Base-by-base conservation (phyloP, 2,113 vertebrate genomes). In the Diadophis punctatus region DNA sequence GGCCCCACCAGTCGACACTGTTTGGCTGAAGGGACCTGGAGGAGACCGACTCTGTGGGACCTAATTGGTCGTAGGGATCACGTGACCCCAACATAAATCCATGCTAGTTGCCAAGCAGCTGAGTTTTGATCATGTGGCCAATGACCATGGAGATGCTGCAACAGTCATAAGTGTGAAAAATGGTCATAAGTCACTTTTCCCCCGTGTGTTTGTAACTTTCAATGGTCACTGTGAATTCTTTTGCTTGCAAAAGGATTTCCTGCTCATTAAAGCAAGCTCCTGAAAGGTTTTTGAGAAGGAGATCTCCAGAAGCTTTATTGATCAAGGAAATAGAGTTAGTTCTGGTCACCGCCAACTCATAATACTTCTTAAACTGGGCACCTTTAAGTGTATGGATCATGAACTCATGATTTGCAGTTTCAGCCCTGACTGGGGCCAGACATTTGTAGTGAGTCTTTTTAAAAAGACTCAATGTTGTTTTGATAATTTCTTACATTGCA, bases 381-480 rank as follows among this genome's bases (percentile, higher is more conserved):
- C 22, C 18, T 53, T 5, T 84, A 92, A 51, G 14, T 16, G 34
- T 48, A 84, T 85, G 39, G 56, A 84, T 84, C 87, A 34, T n/a
- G 12, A 80, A n/a, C 30, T 55, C 68, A 74, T 34, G 68, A 34
- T 3, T 34, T 84, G 43, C 68, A 58, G 10, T 89, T 84, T 46
- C 63, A 86, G 58, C 93, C 93, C 39, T 46, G 93, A 46, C 86
- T 55, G 90, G 88, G 86, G 89, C 93, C 56, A 87, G 92, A 91
- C 89, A 89, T 86, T 95, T 90, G 90, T 68, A 94, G 95, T 68
- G 84, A 95, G 34, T 87, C 94, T 92, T 74, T 56, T 23, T n/a
- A 63, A 91, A 49, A 46, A 30, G 27, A 90, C 90, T 51, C 93
- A 93, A 87, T 90, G 60, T 87, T 25, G 93, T 93, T 39, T 84